These are phyloP conservation scores for Trochalopteron elliotii DNA, from an alignment of 2,113 vertebrate species.

Conservation along the genomic window DNA sequence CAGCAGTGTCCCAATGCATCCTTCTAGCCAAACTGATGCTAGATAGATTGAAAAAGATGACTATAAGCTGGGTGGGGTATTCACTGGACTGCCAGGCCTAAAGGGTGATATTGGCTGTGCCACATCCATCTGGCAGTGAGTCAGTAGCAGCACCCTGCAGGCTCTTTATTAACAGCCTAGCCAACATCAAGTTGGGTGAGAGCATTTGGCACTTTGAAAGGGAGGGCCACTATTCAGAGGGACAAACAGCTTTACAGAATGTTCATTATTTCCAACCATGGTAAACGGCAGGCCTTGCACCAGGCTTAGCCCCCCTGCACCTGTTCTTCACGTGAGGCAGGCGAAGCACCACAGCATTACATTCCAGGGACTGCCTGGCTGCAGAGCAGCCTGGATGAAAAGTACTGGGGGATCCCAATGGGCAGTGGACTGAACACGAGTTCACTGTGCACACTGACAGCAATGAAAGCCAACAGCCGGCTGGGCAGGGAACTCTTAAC, in stretches of 20 bases:
- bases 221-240: neutral
- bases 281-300: neutral
- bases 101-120: neutral
- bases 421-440: neutral
- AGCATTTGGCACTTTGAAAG: neutral
- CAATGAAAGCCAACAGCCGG: neutral
- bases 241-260: neutral
- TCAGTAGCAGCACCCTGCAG: neutral
- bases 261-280: neutral
- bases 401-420: neutral
- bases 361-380: neutral
- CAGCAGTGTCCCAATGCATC: neutral
- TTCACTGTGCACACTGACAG: accelerated
- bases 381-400: neutral
- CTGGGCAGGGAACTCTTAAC: neutral
- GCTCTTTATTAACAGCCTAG: neutral
- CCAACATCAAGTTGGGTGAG: neutral
- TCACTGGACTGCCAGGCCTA: neutral
- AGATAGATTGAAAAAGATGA: neutral
- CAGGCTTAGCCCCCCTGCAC: neutral
- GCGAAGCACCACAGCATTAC: neutral
- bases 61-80: neutral
- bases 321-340: neutral
- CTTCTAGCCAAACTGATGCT: neutral
- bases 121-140: neutral